Evolutionary conservation across 1,140 invertebrate species (phyloP).

Genomic region (Psilanteris sp.): DNA sequence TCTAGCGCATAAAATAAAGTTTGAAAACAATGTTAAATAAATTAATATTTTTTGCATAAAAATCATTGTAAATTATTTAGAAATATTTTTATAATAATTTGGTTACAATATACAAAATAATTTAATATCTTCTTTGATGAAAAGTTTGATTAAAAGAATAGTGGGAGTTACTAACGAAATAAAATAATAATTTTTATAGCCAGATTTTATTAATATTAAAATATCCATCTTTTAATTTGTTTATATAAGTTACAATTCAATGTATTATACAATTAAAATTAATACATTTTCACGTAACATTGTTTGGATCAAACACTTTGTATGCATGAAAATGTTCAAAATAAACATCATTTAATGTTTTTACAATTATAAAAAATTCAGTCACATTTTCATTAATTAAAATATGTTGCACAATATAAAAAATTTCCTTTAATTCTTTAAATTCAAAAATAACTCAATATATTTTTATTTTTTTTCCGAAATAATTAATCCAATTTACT

Average conservation of each 20-base stretch:
- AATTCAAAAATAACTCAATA: constrained; percentile 24
- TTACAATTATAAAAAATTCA: constrained; percentile 12
- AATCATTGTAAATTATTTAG: too few species aligned
- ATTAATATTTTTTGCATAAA: too few species aligned
- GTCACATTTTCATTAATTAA: not conserved
- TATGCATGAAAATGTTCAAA: constrained; percentile 27
- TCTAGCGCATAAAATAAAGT: too few species aligned
- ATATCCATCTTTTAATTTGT: constrained; percentile 22
- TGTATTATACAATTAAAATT: constrained; percentile 21
- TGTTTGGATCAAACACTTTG: constrained; percentile 15
- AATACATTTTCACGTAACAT: constrained; percentile 11
- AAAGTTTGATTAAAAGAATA: constrained; percentile 1
- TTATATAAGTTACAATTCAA: constrained; percentile 5
- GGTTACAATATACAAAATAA: too few species aligned
- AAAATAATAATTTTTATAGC: constrained; percentile 4
- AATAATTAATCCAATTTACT: constrained; percentile 25
- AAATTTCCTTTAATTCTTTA: constrained; percentile 5
- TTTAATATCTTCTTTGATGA: too few species aligned
- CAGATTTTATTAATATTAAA: too few species aligned
- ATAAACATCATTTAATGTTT: constrained; percentile 17
- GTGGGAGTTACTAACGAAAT: not conserved
- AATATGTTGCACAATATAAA: constrained; percentile 15
- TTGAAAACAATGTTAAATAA: too few species aligned
- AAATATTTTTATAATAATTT: too few species aligned
- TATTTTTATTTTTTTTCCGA: constrained; percentile 24